Evolutionary conservation across 2,113 vertebrate species (phyloP).

Genomic region (Trogon melanurus): DNA sequence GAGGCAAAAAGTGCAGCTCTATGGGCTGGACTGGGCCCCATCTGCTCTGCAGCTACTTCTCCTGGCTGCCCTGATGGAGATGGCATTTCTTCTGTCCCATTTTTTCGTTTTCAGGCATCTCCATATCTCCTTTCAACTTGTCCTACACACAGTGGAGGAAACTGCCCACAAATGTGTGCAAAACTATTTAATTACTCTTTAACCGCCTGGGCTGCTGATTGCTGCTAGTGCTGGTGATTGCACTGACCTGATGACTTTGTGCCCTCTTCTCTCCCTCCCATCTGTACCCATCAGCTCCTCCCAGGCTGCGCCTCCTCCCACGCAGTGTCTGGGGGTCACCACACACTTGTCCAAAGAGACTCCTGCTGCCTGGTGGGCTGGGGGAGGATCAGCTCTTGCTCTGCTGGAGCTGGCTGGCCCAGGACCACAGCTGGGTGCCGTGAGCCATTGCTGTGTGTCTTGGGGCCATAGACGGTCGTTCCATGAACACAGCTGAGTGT

Average conservation of each 20-base stretch:
- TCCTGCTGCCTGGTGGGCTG: not conserved
- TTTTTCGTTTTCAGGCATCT: constrained; percentile 23
- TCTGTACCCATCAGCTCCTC: not conserved
- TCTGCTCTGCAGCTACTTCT: constrained; percentile 22
- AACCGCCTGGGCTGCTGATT: not conserved
- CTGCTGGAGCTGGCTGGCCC: not conserved
- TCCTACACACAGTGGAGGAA: not conserved
- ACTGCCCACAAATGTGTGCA: constrained; percentile 12
- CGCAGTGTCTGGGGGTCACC: rapidly evolving
- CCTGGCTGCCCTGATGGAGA: not conserved
- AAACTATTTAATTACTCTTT: not conserved
- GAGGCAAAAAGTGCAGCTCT: not conserved
- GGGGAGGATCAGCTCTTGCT: not conserved
- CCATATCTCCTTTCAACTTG: not conserved
- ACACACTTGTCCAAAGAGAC: rapidly evolving
- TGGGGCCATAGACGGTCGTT: not conserved
- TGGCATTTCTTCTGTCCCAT: not conserved
- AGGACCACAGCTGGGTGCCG: too few relatives aligned
- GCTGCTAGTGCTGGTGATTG: not conserved
- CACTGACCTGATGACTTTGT: not conserved
- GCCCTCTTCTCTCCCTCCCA: not conserved
- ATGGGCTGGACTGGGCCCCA: not conserved
- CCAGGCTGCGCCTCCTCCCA: rapidly evolving
- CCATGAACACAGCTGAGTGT: rapidly evolving
- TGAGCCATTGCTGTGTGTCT: too few relatives aligned